Conservation (phyloP, 2,797 vertebrate species). For the Basileuterus tristriatus region DNA sequence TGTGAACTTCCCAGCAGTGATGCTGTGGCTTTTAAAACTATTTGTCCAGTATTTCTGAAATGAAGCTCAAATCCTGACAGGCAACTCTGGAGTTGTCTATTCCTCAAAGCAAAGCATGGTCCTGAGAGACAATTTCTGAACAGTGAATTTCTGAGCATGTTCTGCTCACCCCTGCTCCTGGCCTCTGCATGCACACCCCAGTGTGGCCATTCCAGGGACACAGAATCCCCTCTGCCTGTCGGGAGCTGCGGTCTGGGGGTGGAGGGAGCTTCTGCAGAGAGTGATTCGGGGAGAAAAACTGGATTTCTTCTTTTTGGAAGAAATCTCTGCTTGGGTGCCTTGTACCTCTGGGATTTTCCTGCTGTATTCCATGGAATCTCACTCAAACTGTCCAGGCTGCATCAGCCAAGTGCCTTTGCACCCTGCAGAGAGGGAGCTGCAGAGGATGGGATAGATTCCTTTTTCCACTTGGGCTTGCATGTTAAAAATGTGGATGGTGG, state of each 20-base stretch:
- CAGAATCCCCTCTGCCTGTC: background rate
- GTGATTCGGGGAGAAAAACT: background rate
- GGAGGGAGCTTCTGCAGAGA: background rate
- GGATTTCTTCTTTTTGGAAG: background rate
- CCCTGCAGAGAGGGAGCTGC: background rate
- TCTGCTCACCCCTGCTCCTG: fast-evolving
- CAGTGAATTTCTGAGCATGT: background rate
- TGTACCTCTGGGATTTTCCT: background rate
- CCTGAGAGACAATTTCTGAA: background rate
- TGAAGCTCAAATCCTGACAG: background rate
- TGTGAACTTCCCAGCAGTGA: background rate
- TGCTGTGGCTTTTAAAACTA: background rate
- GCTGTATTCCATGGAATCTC: background rate
- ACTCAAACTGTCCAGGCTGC: background rate
- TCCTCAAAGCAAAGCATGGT: background rate
- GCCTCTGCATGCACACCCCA: background rate
- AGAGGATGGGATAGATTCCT: background rate
- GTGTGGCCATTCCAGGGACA: fast-evolving
- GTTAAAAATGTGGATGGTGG: background rate
- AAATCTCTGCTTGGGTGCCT: background rate
- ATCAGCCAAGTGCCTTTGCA: background rate
- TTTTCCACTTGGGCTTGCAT: background rate
- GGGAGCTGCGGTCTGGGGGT: background rate
- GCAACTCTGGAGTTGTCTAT: background rate
- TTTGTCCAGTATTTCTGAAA: background rate